These are phyloP conservation scores for Cyprinodon variegatus DNA, from an alignment of 2,113 vertebrate genomes.

Conservation along the genomic window DNA sequence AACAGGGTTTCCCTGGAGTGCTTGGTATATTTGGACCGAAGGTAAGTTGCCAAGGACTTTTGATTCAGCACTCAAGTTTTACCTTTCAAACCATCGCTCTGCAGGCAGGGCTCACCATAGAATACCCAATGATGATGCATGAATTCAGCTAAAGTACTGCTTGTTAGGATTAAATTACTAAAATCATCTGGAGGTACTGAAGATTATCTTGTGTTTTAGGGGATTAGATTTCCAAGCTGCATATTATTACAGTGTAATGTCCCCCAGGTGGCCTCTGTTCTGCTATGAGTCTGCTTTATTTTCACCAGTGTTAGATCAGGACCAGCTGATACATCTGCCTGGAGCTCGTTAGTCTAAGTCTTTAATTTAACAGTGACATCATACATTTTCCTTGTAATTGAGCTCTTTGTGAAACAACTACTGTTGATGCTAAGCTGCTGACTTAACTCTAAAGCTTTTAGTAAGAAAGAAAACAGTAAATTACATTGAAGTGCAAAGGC, in stretches of 20 bases:
- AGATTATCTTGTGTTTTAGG: conserved; percentile 24
- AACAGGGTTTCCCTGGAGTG: conserved; percentile 89
- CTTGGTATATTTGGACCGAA: conserved; percentile 92
- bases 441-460: background rate
- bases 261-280: conserved; percentile 37
- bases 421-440: conserved; percentile 9
- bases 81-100: conserved; percentile 5
- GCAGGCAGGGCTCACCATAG: background rate
- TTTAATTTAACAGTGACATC: conserved; percentile 31
- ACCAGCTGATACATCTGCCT: conserved; percentile 51
- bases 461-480: conserved; percentile 1
- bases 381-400: conserved; percentile 18
- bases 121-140: conserved; percentile 7
- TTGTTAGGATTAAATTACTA: conserved; percentile 17
- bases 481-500: background rate
- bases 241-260: conserved; percentile 31
- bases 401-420: conserved; percentile 26
- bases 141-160: conserved; percentile 18
- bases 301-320: conserved; percentile 36
- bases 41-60: conserved; percentile 73
- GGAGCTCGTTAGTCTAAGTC: conserved; percentile 29
- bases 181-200: conserved; percentile 17
- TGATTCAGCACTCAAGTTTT: background rate
- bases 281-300: conserved; percentile 17
- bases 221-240: conserved; percentile 29